Base-by-base conservation (phyloP, 2,113 vertebrate species). In the Lipophrys pholis region DNA sequence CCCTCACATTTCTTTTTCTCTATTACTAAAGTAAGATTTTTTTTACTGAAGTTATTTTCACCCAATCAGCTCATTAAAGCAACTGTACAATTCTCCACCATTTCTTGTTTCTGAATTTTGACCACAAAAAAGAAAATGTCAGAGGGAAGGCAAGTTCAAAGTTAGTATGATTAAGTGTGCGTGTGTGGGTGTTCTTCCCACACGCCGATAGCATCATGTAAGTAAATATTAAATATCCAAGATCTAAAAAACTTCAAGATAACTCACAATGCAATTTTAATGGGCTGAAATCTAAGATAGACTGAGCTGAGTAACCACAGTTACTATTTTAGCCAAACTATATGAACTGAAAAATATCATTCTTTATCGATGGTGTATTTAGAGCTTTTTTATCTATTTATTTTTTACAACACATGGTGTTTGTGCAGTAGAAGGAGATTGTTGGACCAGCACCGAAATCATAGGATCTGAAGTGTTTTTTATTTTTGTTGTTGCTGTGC, bases 11-110 rank as follows among this genome's bases (percentile, higher is more conserved):
- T 45, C 11, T 6, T 45, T 45, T 14, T 12, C 43, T 14, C 2
- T 30, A 30, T 30, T 30, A 30, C 21, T 30, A 4, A 30, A 30
- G 21, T 30, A 43, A 16, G 46, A 73, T 50, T 36, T 67, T 45
- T 10, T 42, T 10, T 10, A 42, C 8, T 14, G 3, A 50, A 53
- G 8, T 48, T 60, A n/a, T 49, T 62, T 35, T 75, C 41, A 30
- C 46, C 7, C 15, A 0, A 10, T 71, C 16, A 67, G 52, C 72
- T 83, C 73, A 77, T 80, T 77, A 86, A 74, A 70, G 51, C 69
- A 59, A 36, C 54, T 58, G 50, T 58, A 39, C 57, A 79, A 41
- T 45, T 16, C 55, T 46, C 52, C 2, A 16, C 39, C 59, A 11
- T 61, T 57, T 73, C 60, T 56, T 79, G 43, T 69, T 55, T 63